These are phyloP conservation scores for Aldrovandia affinis DNA, from an alignment of 2,797 vertebrate species.

Conservation along the genomic window DNA sequence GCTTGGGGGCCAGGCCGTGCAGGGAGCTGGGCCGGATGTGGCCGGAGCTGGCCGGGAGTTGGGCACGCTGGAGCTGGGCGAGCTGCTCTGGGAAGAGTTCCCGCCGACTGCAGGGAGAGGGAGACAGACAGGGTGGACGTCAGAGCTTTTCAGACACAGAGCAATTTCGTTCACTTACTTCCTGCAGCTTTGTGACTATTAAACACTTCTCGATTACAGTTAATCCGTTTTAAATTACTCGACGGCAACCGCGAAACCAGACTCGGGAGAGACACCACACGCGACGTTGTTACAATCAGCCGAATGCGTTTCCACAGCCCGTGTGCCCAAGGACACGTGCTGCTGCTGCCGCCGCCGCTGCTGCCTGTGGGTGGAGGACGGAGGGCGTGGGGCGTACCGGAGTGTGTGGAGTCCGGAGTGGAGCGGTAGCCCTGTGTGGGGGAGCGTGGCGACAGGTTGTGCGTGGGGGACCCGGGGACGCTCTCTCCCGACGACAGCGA, in stretches of 20 bases:
- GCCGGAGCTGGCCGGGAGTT: conserved; percentile 94
- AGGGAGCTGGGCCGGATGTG: conserved; percentile 94
- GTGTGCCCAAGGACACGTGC: neutral
- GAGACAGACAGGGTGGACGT: neutral
- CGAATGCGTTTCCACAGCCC: no score
- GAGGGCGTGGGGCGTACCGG: conserved; percentile 70
- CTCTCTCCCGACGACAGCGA: conserved; percentile 96
- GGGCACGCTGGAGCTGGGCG: conserved; percentile 92
- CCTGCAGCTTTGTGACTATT: neutral
- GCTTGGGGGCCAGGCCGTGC: conserved; percentile 91
- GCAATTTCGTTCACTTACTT: neutral
- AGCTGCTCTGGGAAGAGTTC: conserved; percentile 96
- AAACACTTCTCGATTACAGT: neutral
- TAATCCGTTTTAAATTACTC: neutral
- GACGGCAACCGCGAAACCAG: neutral
- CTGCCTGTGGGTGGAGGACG: neutral
- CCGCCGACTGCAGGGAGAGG: conserved; percentile 76
- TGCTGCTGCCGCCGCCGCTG: neutral
- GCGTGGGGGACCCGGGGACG: conserved; percentile 90
- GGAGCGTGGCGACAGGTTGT: conserved; percentile 91
- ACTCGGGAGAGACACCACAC: no score
- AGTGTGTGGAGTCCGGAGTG: conserved; percentile 85
- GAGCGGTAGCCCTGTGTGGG: conserved; percentile 89
- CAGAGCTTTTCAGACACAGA: neutral
- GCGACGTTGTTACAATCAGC: no score